Evolutionary conservation across 2,888 invertebrate species (phyloP).

Genomic region (Gasteruption jaculator): DNA sequence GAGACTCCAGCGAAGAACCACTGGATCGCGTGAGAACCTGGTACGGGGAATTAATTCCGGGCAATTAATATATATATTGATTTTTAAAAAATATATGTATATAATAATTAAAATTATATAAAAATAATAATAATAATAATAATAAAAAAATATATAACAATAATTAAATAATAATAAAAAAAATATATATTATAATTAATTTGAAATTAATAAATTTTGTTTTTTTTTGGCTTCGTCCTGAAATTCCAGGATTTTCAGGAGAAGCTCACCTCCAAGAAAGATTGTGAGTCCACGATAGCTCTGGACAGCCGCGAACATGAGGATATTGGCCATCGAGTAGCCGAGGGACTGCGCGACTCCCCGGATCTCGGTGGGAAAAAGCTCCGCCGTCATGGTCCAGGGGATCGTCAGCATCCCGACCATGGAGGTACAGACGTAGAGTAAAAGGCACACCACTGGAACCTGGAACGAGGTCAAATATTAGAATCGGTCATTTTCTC

Average conservation of each 20-base stretch:
- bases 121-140: slow-evolving; percentile 9
- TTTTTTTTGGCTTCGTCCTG: too few relatives aligned
- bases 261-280: slow-evolving; percentile 37
- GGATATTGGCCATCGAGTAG: slow-evolving; percentile 57
- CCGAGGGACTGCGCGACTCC: slow-evolving; percentile 59
- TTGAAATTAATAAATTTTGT: too few relatives aligned
- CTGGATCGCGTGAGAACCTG: slow-evolving; percentile 55
- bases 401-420: slow-evolving; percentile 60
- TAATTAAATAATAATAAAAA: slow-evolving; percentile 37
- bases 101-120: too few relatives aligned
- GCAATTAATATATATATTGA: too few relatives aligned
- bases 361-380: slow-evolving; percentile 60
- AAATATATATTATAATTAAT: slow-evolving; percentile 4
- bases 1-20: slow-evolving; percentile 57
- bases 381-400: slow-evolving; percentile 65
- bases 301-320: slow-evolving; percentile 60
- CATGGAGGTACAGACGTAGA: slow-evolving; percentile 60
- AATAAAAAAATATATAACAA: slow-evolving; percentile 37
- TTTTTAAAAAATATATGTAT: too few relatives aligned
- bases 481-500: background rate
- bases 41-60: slow-evolving; percentile 32
- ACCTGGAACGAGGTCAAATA: slow-evolving; percentile 30
- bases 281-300: slow-evolving; percentile 47
- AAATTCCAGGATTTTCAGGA: too few relatives aligned
- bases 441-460: slow-evolving; percentile 54